Evolutionary conservation across 2,113 vertebrate species (phyloP).

Genomic region (Mustela lutreola): DNA sequence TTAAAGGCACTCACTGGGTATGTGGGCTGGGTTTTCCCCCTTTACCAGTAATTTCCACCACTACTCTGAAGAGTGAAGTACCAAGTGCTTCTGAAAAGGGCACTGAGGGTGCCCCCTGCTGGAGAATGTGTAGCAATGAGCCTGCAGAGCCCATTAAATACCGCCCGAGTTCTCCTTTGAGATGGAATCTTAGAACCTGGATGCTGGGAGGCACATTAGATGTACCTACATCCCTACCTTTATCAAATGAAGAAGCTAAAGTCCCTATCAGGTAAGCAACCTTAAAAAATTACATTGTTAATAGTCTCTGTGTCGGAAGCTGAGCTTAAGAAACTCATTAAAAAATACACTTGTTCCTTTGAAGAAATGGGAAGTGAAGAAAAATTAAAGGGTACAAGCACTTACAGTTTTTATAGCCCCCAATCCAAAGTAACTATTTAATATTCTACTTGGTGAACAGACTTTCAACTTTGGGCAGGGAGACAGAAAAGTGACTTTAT

Average conservation of each 20-base stretch:
- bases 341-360: not conserved
- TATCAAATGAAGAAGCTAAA: not conserved
- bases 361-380: constrained; percentile 29
- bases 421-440: constrained; percentile 46
- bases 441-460: not conserved
- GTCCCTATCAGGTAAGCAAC: not conserved
- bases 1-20: not conserved
- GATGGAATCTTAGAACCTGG: not conserved
- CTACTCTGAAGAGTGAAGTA: not conserved
- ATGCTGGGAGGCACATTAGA: not conserved
- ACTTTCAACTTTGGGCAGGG: not conserved
- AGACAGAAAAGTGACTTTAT: not conserved
- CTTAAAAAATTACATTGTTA: not conserved
- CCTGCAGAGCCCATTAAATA: not conserved
- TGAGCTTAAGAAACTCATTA: constrained; percentile 7
- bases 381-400: not conserved
- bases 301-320: not conserved
- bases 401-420: not conserved
- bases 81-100: not conserved
- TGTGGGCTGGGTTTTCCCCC: not conserved
- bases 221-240: not conserved
- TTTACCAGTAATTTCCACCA: not conserved
- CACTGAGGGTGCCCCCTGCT: constrained; percentile 72
- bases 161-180: not conserved
- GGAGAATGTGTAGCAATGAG: constrained; percentile 53